A percentile compares a stretch with the other conserved stretches of the same genome.
phyloP scores from a whole-genome alignment of 2,797 vertebrate genomes.

The Liparis tanakae region DNA sequence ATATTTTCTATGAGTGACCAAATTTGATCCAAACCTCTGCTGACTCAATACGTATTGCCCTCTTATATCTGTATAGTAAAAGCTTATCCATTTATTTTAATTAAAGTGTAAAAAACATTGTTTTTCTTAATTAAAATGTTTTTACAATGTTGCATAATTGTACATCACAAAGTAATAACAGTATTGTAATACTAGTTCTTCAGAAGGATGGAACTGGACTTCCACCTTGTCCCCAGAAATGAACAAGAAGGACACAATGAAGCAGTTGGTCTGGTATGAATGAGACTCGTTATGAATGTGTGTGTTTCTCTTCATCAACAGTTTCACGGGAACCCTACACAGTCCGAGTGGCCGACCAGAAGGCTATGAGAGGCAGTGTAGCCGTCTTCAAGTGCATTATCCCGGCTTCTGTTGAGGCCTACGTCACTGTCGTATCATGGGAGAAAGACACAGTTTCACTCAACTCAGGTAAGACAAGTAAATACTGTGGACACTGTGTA shows the following conservation, averaged over 20 bases:
- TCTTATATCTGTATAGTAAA: neutral
- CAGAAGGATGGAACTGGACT: neutral
- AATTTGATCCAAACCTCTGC: neutral
- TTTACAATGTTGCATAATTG: neutral
- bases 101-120: neutral
- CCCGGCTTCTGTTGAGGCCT: constrained; percentile 97
- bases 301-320: constrained; percentile 58
- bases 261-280: neutral
- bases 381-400: constrained; percentile 99
- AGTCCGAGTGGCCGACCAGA: constrained; percentile 99
- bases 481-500: neutral
- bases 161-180: neutral
- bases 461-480: constrained; percentile 93
- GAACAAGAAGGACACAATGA: neutral
- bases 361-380: constrained; percentile 99
- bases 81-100: neutral
- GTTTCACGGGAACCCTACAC: constrained; percentile 99
- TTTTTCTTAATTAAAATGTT: neutral
- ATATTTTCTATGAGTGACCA: neutral
- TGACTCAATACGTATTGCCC: neutral
- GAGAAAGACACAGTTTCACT: constrained; percentile 99
- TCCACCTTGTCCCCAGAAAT: neutral
- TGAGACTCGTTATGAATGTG: neutral
- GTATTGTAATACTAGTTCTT: neutral
- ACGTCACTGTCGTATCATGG: constrained; percentile 98